A percentile compares a stretch with the other conserved stretches of the same genome.
These are phyloP conservation scores for Drosophila sulfurigaster DNA, from an alignment of 1,140 invertebrate genomes.

Conservation along the genomic window DNA sequence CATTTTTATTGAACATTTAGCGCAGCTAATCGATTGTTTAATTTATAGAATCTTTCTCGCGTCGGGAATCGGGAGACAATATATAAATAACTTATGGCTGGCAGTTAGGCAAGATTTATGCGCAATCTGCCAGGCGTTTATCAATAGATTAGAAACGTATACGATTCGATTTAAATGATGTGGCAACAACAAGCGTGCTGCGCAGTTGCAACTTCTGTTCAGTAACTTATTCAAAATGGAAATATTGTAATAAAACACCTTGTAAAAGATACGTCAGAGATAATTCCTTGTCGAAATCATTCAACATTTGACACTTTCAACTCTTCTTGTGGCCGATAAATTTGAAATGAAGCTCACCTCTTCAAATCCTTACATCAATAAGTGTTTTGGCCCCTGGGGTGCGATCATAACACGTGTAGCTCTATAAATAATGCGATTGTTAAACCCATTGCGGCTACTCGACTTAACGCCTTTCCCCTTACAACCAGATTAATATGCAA, in stretches of 20 bases:
- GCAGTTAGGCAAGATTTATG: slow-evolving; percentile 63
- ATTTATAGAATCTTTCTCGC: slow-evolving; percentile 14
- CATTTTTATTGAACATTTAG: slow-evolving; percentile 63
- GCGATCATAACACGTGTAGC: slow-evolving; percentile 74
- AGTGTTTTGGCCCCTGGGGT: slow-evolving; percentile 61
- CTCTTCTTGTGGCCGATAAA: slow-evolving; percentile 36
- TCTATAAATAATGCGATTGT: slow-evolving; percentile 66
- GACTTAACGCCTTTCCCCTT: slow-evolving; percentile 23
- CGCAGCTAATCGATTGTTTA: slow-evolving; percentile 61
- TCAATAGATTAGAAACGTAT: slow-evolving; percentile 40
- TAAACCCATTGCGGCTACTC: slow-evolving; percentile 42
- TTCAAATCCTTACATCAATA: slow-evolving; percentile 38
- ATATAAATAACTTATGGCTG: slow-evolving; percentile 44
- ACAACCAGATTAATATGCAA: slow-evolving; percentile 64
- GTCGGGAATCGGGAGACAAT: slow-evolving; percentile 26
- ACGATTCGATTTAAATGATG: slow-evolving; percentile 12
- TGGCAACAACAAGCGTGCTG: neutral
- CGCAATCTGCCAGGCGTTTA: slow-evolving; percentile 50
- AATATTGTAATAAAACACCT: slow-evolving; percentile 18
- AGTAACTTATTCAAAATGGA: neutral
- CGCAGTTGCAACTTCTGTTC: neutral
- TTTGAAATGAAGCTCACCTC: slow-evolving; percentile 47
- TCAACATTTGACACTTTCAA: slow-evolving; percentile 35
- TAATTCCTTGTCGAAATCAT: slow-evolving; percentile 31
- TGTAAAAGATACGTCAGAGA: slow-evolving; percentile 13